Conservation (phyloP, 37 sponge, comb jelly and placozoan species). For the Chondrosia reniformis region DNA sequence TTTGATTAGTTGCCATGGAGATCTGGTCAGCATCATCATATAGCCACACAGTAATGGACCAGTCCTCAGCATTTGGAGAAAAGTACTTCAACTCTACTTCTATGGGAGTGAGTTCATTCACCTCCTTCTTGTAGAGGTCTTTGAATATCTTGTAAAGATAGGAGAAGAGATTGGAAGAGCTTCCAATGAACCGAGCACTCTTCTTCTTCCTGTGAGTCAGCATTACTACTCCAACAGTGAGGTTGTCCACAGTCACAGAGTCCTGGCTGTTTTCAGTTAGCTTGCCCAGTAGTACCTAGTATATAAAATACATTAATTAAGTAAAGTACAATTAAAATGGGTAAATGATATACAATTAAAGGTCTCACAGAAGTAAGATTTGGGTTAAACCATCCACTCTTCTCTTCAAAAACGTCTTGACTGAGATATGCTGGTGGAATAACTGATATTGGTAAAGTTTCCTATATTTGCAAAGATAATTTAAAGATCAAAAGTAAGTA, state of each 20-base stretch:
- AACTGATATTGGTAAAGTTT: no score
- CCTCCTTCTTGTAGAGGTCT: constrained; percentile 2
- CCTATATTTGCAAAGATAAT: no score
- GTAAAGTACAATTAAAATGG: no score
- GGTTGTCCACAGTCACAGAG: background rate
- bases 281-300: no score
- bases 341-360: no score
- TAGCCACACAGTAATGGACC: background rate
- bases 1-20: background rate
- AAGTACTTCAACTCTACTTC: constrained; percentile 13
- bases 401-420: background rate
- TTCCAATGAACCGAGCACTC: background rate
- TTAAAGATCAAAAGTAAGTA: no score
- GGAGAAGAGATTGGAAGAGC: background rate
- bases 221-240: background rate
- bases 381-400: constrained; percentile 8
- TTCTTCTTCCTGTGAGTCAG: constrained; percentile 6
- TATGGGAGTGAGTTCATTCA: background rate
- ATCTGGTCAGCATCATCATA: background rate
- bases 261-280: background rate
- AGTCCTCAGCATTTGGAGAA: background rate
- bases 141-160: background rate
- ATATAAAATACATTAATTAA: no score
- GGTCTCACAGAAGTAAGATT: no score
- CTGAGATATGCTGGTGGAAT: background rate